Percentiles rank a stretch among this genome's conserved stretches.
phyloP scores from a whole-genome alignment of 2,888 invertebrate genomes.

The Acanthosepion lycidas region DNA sequence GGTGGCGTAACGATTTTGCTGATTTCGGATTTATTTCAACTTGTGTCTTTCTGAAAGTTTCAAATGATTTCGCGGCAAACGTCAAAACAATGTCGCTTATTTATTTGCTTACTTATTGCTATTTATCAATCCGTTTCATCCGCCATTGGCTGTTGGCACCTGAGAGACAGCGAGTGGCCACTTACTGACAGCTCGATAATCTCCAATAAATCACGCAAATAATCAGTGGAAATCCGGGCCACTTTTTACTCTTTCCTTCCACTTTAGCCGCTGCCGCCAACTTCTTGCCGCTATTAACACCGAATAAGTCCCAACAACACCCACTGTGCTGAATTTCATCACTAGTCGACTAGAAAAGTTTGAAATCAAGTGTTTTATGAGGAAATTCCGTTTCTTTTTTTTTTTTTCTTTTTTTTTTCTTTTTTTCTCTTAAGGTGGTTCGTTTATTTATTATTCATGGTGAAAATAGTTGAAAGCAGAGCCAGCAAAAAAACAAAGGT shows the following conservation, averaged over 20 bases:
- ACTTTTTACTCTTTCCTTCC: background rate
- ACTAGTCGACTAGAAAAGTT: background rate
- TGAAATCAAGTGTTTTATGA: background rate
- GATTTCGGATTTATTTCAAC: too few species aligned
- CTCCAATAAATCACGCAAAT: constrained; percentile 3
- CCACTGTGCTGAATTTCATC: too few species aligned
- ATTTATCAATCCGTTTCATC: background rate
- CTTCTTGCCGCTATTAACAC: background rate
- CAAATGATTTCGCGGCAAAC: too few species aligned
- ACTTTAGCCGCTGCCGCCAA: background rate
- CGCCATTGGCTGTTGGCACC: background rate
- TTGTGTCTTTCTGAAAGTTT: too few species aligned
- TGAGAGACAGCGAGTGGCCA: background rate
- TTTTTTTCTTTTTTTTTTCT: background rate
- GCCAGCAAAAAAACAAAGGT: too few species aligned
- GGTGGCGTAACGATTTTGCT: too few species aligned
- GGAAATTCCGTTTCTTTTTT: background rate
- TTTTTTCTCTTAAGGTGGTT: background rate
- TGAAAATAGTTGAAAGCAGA: background rate
- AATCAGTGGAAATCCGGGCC: background rate
- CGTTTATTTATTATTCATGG: background rate
- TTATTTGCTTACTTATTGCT: background rate
- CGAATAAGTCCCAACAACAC: too few species aligned
- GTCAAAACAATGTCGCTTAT: too few species aligned
- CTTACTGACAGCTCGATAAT: background rate